Evolutionary conservation across 2,888 invertebrate genomes (phyloP), one percentile per base, ranked within the genome.

Genomic region (Trichopria drosophilae): DNA sequence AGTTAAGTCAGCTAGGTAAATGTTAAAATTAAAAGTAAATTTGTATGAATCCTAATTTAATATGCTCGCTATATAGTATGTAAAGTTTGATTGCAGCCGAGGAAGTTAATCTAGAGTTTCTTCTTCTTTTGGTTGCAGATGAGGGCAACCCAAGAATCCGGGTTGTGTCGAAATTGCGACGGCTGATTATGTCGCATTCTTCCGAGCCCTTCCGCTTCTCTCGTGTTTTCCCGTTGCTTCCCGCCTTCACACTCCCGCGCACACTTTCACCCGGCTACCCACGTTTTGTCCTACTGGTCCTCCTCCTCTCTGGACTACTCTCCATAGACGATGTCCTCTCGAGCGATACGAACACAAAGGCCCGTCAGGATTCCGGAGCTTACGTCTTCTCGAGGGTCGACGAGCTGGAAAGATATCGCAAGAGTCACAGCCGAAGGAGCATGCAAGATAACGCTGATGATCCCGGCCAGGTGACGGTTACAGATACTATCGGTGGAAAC

Each of bases 151-250:
- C 55, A 58, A 56, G 58, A 59, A 55, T 50, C 58, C 52, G 62
- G 59, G 53, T 52, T 55, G 62, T 60, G 62, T 64, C 67, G 62
- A 53, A 60, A 59, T 61, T 62, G 55, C 64, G 73, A 64, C 71
- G 67, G 63, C 68, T 72, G 73, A 73, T 69, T 72, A 73, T 73
- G 73, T 71, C 68, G 69, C 67, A 65, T 60, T 63, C 62, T 69
- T 58, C 60, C 49, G 57, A 63, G 61, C 63, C 60, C 59, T 61
- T 59, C 56, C 64, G 58, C 62, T 57, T 64, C 63, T 64, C 66
- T 69, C 65, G 64, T 67, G 65, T 65, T 62, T 64, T 67, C 61
- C 63, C 67, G 60, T 61, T 64, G 58, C 61, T 66, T 61, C 65
- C 64, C 58, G 51, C 57, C 58, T 59, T 35, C 43, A 15, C 31